Conservation (phyloP, 1,140 invertebrate species). For the Galendromus occidentalis region DNA sequence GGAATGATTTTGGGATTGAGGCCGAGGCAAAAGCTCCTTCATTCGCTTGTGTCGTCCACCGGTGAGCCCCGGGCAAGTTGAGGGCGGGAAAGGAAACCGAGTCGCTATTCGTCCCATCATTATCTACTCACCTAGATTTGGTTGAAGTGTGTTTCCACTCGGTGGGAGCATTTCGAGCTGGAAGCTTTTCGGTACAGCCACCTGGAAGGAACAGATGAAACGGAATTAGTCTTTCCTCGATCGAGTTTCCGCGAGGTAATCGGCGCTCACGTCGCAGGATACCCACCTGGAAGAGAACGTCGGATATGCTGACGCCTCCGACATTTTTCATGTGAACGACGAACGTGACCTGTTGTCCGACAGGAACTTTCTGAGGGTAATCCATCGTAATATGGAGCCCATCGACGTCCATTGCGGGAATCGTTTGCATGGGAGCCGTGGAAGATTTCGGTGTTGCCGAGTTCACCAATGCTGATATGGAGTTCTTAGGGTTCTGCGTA, state of each 20-base stretch:
- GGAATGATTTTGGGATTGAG: too few species aligned
- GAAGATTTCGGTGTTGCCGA: background rate
- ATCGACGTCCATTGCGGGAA: background rate
- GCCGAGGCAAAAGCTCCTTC: too few species aligned
- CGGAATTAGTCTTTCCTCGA: too few species aligned
- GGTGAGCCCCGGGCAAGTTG: too few species aligned
- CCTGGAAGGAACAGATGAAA: background rate
- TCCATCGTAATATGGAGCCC: background rate
- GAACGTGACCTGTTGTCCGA: background rate
- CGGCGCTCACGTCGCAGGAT: too few species aligned
- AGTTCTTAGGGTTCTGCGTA: background rate
- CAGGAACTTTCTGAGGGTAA: background rate
- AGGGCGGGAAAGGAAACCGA: too few species aligned
- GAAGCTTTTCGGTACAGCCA: constrained; percentile 5
- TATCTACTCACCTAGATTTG: background rate
- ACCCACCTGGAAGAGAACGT: constrained; percentile 6
- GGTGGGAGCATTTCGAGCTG: background rate
- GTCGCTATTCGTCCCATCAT: too few species aligned
- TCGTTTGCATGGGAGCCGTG: background rate
- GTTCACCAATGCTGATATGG: background rate
- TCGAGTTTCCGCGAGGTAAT: too few species aligned
- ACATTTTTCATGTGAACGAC: background rate
- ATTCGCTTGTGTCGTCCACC: too few species aligned
- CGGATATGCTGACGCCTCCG: background rate
- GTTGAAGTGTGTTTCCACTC: background rate